phyloP scores from a whole-genome alignment of 2,888 invertebrate genomes.

The Drosophila meridionalis region DNA sequence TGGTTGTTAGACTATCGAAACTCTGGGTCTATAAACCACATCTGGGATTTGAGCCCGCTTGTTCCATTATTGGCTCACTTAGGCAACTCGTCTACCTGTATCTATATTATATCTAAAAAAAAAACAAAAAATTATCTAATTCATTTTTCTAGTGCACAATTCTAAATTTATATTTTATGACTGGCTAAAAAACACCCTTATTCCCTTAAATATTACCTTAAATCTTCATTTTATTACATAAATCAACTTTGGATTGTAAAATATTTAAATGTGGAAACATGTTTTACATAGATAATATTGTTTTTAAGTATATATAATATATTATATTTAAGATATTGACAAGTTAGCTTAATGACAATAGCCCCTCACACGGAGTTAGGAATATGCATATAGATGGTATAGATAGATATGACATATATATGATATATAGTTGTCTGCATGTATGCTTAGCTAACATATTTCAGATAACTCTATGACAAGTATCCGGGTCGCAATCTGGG shows the following conservation, averaged over 20 bases:
- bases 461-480: neutral
- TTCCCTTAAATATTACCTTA: too few relatives aligned
- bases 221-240: neutral
- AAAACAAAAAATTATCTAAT: neutral
- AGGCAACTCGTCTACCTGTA: neutral
- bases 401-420: neutral
- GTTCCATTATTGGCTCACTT: conserved; percentile 8
- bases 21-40: neutral
- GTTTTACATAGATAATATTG: neutral
- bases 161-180: conserved; percentile 7
- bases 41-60: conserved; percentile 8
- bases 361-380: neutral
- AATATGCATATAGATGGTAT: neutral
- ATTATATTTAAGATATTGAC: neutral
- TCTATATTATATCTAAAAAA: neutral
- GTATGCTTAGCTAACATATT: neutral
- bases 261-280: too few relatives aligned
- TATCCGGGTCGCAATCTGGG: conserved; percentile 6
- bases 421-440: neutral
- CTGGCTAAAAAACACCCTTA: neutral
- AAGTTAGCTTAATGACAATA: neutral
- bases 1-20: neutral
- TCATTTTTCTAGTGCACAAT: conserved; percentile 1
- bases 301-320: neutral
- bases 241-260: neutral